Evolutionary conservation across 2,888 invertebrate species (phyloP), one percentile per base, ranked within the genome.

Genomic region (Argynnis bischoffii): DNA sequence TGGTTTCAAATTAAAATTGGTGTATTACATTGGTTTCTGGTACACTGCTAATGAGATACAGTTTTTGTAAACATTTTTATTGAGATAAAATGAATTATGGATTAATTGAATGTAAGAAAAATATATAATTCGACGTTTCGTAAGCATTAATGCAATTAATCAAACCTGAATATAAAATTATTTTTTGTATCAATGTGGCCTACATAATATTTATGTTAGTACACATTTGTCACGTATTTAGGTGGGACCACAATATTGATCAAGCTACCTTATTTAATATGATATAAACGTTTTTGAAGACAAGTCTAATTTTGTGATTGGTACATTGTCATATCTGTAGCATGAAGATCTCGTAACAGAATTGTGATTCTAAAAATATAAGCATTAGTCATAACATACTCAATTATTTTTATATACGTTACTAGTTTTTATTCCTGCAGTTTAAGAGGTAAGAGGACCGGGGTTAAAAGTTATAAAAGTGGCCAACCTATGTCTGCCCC

Each of bases 141-240:
- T 60, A 60, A 66, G 47, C n/a, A 48, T 59, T 66, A 66, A 66
- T 66, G 18, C 31, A 47, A 60, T 66, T 59, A 66, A 66, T 21
- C 14, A 21, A 54, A 66, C 18, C 51, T 11, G 16, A 50, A 50
- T 60, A 73, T 66, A 72, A 72, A 73, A 75, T 72, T 65, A 18
- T 63, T 74, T 71, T 68, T 71, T 63, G 63, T 59, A 13, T 8
- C 26, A 35, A 16, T 31, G 14, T 16, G 31, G 6, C 16, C 18
- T 35, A 50, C 53, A 35, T 61, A 51, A 41, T 50, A 50, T 51
- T 16, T 35, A 31, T 51, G 31, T 35, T 53, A 41, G 4, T 18
- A 3, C 35, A 14, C 60, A 61, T 61, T 61, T 51, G 31, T 53
- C 51, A 51, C 26, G 14, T 35, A 51, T 14, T 16, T 51, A 61